These are phyloP conservation scores for Spilarctia lutea DNA, from an alignment of 2,888 invertebrate genomes.

Conservation along the genomic window DNA sequence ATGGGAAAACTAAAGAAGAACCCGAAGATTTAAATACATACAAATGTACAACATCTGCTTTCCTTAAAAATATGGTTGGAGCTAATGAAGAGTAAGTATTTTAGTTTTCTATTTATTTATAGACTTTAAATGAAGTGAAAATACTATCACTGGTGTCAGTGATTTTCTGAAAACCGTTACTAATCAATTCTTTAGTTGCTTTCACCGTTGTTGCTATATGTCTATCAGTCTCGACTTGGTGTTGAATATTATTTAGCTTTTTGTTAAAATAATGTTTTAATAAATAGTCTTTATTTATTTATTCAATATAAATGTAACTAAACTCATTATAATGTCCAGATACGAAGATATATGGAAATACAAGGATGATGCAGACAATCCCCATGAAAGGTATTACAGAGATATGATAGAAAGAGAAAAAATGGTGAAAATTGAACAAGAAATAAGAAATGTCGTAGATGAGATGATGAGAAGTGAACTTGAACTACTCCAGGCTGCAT, in stretches of 20 bases:
- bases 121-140: too few species aligned
- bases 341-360: constrained; percentile 94
- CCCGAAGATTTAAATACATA: constrained; percentile 88
- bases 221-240: neutral
- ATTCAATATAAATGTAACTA: neutral
- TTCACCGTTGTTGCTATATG: neutral
- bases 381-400: constrained; percentile 91
- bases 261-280: neutral
- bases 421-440: constrained; percentile 92
- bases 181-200: neutral
- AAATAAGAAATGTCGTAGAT: constrained; percentile 93
- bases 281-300: neutral
- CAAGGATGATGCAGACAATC: constrained; percentile 91
- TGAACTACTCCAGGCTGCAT: constrained; percentile 90
- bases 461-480: constrained; percentile 91
- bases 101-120: neutral
- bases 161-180: too few species aligned
- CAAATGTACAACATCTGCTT: constrained; percentile 90
- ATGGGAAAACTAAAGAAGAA: constrained; percentile 87
- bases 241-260: neutral
- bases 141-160: too few species aligned
- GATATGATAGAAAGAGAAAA: constrained; percentile 95
- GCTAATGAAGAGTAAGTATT: constrained; percentile 89
- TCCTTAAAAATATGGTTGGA: constrained; percentile 90
- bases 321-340: constrained; percentile 58